A percentile compares a stretch with the other conserved stretches of the same genome.
Evolutionary conservation across 2,797 vertebrate species (phyloP).

Genomic region (Tachyglossus aculeatus): DNA sequence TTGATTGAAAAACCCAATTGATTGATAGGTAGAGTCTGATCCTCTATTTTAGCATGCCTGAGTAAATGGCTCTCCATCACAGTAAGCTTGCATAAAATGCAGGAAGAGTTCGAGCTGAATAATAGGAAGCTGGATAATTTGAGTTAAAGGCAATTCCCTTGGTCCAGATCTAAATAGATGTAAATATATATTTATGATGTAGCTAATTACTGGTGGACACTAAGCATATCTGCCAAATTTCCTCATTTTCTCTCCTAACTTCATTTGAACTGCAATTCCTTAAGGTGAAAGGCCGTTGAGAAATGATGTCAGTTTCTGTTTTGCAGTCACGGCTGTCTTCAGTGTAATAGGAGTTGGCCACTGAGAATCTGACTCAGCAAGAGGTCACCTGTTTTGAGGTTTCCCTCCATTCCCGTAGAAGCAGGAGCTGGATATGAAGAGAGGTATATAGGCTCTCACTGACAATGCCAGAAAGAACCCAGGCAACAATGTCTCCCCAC

Average conservation of each 20-base stretch:
- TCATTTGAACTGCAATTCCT: not conserved
- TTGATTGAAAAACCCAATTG: too few relatives aligned
- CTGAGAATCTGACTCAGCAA: constrained; percentile 69
- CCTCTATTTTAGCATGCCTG: too few relatives aligned
- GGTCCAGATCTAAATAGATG: not conserved
- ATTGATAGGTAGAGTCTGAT: too few relatives aligned
- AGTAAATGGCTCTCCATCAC: too few relatives aligned
- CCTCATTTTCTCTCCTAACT: not conserved
- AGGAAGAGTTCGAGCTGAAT: too few relatives aligned
- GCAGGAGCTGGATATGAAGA: constrained; percentile 73
- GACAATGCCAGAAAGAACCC: constrained; percentile 61
- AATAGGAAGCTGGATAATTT: too few relatives aligned
- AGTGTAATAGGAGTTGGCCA: constrained; percentile 63
- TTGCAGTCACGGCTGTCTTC: constrained; percentile 57
- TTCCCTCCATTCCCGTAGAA: constrained; percentile 65
- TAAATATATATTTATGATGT: not conserved
- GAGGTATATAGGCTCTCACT: constrained; percentile 60
- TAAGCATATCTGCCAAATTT: not conserved
- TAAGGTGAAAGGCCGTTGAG: constrained; percentile 15
- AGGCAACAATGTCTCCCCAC: constrained; percentile 30
- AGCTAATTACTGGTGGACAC: not conserved
- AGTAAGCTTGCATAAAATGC: too few relatives aligned
- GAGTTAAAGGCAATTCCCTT: not conserved
- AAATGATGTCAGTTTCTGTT: not conserved
- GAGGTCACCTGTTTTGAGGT: constrained; percentile 75